Evolutionary conservation across 2,888 invertebrate species (phyloP).

Genomic region (Drepanosiphum platanoidis): DNA sequence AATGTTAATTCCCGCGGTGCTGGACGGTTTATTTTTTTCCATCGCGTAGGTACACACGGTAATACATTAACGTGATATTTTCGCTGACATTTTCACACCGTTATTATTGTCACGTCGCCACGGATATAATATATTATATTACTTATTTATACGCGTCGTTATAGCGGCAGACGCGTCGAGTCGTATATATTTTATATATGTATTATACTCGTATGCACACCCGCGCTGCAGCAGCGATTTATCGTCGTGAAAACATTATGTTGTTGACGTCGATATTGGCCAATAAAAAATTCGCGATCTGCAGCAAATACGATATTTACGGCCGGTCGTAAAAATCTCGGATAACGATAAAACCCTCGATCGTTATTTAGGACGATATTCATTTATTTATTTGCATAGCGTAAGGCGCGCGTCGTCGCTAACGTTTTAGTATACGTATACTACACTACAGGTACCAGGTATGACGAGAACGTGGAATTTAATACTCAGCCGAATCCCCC

Average conservation of each 20-base stretch:
- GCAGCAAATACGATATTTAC: neutral
- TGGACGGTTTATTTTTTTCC: neutral
- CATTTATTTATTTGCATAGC: neutral
- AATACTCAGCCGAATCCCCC: neutral
- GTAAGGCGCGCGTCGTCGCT: too few relatives aligned
- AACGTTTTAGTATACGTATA: neutral
- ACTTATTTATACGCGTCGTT: neutral
- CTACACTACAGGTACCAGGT: neutral
- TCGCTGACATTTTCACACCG: neutral
- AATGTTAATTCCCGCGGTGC: neutral
- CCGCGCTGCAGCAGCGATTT: neutral
- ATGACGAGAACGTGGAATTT: neutral
- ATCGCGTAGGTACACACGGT: neutral
- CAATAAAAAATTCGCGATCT: conserved; percentile 3
- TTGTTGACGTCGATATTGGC: neutral
- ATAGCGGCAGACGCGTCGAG: neutral
- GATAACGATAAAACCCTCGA: neutral
- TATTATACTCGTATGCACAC: neutral
- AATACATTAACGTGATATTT: neutral
- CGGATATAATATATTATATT: neutral
- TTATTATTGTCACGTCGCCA: too few relatives aligned
- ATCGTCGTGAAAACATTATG: neutral
- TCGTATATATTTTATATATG: neutral
- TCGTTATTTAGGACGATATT: conserved; percentile 12
- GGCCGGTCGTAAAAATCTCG: neutral